Evolutionary conservation across 2,888 invertebrate species (phyloP), one percentile per base, ranked within the genome.

Genomic region (Amblyjoppa proteus): DNA sequence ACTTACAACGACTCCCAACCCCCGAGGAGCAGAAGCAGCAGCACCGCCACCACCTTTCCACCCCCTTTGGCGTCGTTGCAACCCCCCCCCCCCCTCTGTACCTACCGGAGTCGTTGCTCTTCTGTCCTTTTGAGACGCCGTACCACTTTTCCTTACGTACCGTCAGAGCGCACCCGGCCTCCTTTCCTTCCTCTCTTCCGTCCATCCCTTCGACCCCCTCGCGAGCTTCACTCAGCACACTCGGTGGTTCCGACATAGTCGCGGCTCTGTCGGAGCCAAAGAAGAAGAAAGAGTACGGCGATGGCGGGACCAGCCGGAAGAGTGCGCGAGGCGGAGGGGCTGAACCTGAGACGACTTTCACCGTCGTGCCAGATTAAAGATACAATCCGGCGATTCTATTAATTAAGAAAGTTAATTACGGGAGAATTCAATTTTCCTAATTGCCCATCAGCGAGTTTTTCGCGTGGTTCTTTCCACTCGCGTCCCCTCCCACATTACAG

Each of bases 341-440:
- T 73, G 61, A 83, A 69, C 53, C 88, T 89, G 85, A 78, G 75
- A 87, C 84, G 89, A 89, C 88, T 90, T 90, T 87, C 88, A 85
- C 79, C 86, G 74, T 85, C 84, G 89, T 85, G 83, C 83, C 89
- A 90, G 89, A 91, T 92, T 90, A 91, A 91, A 91, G 90, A 92
- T 91, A 91, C 91, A 90, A 90, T 92, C 90, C 89, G 87, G 76
- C 88, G 89, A 91, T 92, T 91, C 89, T 91, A 91, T 91, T 92
- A 91, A 92, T 92, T 91, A 91, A 91, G 90, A 90, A 92, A 92
- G 90, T 90, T 92, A 90, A 91, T 91, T 92, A 90, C 88, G 86
- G 58, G 76, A 82, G 88, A 89, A 91, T 92, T 90, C 90, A 92
- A 92, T 92, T 92, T 92, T 90, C 90, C 88, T 92, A 92, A 92